phyloP scores from a whole-genome alignment of 2,797 vertebrate genomes.

The Carduelis carduelis region DNA sequence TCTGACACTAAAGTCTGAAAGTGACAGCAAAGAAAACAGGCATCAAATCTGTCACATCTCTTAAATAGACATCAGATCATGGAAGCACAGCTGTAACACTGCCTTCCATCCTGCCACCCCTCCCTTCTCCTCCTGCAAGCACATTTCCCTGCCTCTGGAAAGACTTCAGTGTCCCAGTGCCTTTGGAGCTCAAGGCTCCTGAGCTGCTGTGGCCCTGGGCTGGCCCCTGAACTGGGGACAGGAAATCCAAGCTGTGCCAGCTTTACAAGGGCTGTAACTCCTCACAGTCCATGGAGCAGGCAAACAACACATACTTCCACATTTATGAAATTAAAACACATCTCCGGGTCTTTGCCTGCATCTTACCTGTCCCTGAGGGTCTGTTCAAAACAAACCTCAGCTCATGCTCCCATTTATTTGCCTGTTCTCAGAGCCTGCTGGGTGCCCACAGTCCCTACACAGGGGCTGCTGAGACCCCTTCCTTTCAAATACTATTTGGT shows the following conservation, averaged over 20 bases:
- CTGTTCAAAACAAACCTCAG: background rate
- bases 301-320: background rate
- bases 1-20: background rate
- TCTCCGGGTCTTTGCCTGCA: background rate
- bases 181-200: background rate
- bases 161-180: background rate
- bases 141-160: background rate
- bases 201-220: background rate
- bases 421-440: background rate
- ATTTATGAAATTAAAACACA: background rate
- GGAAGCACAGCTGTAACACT: background rate
- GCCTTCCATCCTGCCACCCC: background rate
- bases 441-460: background rate
- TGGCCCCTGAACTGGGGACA: background rate
- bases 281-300: fast-evolving
- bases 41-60: background rate
- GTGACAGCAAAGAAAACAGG: background rate
- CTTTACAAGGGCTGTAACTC: background rate
- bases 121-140: background rate
- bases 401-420: background rate
- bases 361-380: background rate
- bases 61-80: background rate
- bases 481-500: background rate
- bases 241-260: background rate
- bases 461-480: background rate